Conservation (phyloP, 2,888 invertebrate species). For the Catocala sponsa region DNA sequence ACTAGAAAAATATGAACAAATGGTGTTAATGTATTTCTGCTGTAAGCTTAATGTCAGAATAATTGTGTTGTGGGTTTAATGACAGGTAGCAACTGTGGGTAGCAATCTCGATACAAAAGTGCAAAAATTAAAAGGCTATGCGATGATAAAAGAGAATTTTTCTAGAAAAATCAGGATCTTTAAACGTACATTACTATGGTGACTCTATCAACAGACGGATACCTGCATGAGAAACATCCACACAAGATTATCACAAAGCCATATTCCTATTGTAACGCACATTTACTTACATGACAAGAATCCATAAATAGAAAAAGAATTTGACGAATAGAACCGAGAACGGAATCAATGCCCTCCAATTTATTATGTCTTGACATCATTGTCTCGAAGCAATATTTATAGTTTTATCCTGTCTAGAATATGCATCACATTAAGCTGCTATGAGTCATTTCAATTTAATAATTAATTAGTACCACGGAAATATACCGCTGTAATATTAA, state of each 20-base stretch:
- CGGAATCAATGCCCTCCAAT: neutral
- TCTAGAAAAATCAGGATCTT: neutral
- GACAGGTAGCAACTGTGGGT: too few relatives aligned
- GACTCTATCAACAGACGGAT: conserved; percentile 18
- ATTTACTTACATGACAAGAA: conserved; percentile 29
- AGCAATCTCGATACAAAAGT: too few relatives aligned
- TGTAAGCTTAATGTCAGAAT: too few relatives aligned
- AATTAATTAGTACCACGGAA: too few relatives aligned
- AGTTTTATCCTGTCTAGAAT: conserved; percentile 13
- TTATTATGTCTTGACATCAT: neutral
- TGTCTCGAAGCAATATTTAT: neutral
- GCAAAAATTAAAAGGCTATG: too few relatives aligned
- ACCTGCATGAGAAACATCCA: conserved; percentile 50
- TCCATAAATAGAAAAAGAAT: conserved; percentile 17
- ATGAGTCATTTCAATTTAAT: too few relatives aligned
- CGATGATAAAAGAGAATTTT: too few relatives aligned
- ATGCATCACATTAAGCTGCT: neutral
- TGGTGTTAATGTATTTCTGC: too few relatives aligned
- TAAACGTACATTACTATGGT: neutral
- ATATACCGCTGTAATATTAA: too few relatives aligned
- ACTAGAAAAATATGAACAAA: too few relatives aligned
- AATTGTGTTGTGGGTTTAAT: too few relatives aligned
- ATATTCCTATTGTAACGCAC: conserved; percentile 31
- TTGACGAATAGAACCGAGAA: neutral
- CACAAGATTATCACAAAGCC: conserved; percentile 31